These are phyloP conservation scores for Archocentrus centrarchus DNA, from an alignment of 2,113 vertebrate species.

Conservation along the genomic window DNA sequence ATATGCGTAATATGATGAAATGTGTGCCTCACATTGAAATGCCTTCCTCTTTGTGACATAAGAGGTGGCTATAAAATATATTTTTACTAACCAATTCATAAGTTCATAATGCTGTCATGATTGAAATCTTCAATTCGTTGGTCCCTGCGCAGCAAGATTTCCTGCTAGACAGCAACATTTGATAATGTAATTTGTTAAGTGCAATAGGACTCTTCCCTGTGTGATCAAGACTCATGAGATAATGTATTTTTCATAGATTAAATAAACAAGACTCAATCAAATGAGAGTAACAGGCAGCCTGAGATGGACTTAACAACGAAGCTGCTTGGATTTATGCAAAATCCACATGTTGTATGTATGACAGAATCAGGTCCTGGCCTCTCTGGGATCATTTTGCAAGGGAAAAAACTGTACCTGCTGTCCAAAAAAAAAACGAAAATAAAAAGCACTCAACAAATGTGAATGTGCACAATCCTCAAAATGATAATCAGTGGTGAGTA, in stretches of 20 bases:
- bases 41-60: neutral
- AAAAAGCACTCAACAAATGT: neutral
- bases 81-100: neutral
- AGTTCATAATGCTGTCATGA: neutral
- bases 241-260: neutral
- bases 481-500: constrained; percentile 14
- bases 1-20: neutral
- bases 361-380: neutral
- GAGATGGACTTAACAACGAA: neutral
- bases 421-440: neutral
- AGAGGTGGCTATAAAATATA: neutral
- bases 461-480: neutral
- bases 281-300: neutral
- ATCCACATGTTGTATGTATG: constrained; percentile 2
- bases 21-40: neutral
- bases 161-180: neutral
- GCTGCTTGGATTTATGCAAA: constrained; percentile 7
- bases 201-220: neutral
- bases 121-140: neutral
- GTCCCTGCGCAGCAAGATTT: neutral
- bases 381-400: neutral
- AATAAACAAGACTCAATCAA: constrained; percentile 11
- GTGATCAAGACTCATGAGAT: neutral
- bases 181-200: neutral
- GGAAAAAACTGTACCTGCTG: neutral